phyloP scores from a whole-genome alignment of 2,797 vertebrate species.

The Scleropages formosus region DNA sequence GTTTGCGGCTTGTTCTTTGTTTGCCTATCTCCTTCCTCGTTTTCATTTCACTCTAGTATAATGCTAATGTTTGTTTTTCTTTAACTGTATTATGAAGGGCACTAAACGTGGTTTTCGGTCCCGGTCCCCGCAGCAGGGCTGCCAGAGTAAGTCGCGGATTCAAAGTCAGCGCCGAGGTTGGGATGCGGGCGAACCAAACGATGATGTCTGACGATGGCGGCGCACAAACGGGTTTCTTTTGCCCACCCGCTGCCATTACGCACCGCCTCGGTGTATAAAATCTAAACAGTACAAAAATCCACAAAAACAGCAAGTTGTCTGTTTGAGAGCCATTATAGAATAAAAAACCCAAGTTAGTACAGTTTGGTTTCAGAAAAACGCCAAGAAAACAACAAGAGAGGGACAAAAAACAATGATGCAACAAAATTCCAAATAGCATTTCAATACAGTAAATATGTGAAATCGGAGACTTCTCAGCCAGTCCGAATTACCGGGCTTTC shows the following conservation, averaged over 20 bases:
- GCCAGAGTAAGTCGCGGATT: slow-evolving; percentile 13
- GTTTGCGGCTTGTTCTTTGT: background rate
- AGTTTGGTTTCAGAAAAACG: slow-evolving; percentile 15
- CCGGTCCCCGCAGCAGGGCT: background rate
- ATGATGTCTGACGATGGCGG: slow-evolving; percentile 7
- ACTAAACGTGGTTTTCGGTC: background rate
- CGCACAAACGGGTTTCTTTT: background rate
- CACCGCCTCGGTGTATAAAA: background rate
- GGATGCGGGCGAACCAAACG: slow-evolving; percentile 19
- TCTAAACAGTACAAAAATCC: background rate
- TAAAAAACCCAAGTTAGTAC: slow-evolving; percentile 8
- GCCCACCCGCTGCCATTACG: background rate
- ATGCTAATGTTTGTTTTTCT: slow-evolving; percentile 17
- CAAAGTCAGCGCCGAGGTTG: slow-evolving; percentile 8
- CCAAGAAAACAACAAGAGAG: background rate
- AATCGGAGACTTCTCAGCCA: slow-evolving; percentile 17
- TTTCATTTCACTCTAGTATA: slow-evolving; percentile 1
- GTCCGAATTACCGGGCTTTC: background rate
- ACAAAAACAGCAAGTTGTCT: background rate
- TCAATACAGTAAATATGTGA: slow-evolving; percentile 14
- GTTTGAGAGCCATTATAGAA: slow-evolving; percentile 14
- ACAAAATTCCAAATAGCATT: background rate
- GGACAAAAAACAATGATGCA: background rate
- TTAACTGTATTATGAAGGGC: slow-evolving; percentile 5
- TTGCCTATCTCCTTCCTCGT: background rate